Evolutionary conservation across 1,140 invertebrate species (phyloP).

Genomic region (Drosophila paulistorum): DNA sequence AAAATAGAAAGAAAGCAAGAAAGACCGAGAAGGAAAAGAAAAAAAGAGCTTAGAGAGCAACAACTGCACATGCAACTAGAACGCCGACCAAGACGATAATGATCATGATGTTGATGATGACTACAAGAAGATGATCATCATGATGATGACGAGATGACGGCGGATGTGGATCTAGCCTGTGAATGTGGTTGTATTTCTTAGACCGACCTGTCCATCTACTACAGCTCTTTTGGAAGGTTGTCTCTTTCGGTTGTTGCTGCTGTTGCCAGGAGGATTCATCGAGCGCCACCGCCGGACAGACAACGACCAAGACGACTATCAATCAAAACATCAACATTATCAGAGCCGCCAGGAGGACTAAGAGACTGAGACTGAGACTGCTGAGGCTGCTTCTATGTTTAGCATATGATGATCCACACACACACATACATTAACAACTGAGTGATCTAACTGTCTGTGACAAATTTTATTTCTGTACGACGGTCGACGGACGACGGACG

Average conservation of each 20-base stretch:
- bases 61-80: slow-evolving; percentile 56
- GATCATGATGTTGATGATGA: background rate
- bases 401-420: slow-evolving; percentile 51
- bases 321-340: slow-evolving; percentile 74
- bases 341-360: slow-evolving; percentile 21
- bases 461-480: slow-evolving; percentile 75
- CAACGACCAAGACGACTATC: slow-evolving; percentile 51
- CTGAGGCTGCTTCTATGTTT: slow-evolving; percentile 44
- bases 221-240: slow-evolving; percentile 38
- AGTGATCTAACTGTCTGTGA: slow-evolving; percentile 79
- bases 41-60: slow-evolving; percentile 62
- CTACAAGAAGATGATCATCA: background rate
- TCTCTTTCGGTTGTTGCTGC: slow-evolving; percentile 20
- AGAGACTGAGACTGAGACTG: slow-evolving; percentile 20
- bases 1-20: background rate
- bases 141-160: slow-evolving; percentile 31
- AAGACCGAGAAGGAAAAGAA: slow-evolving; percentile 9
- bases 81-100: slow-evolving; percentile 3
- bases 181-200: slow-evolving; percentile 26
- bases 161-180: slow-evolving; percentile 42
- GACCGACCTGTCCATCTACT: slow-evolving; percentile 57
- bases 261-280: slow-evolving; percentile 39
- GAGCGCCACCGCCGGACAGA: slow-evolving; percentile 49
- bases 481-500: background rate
- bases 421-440: slow-evolving; percentile 37